Conservation (phyloP, 1,140 invertebrate genomes). For the Euura lappo region DNA sequence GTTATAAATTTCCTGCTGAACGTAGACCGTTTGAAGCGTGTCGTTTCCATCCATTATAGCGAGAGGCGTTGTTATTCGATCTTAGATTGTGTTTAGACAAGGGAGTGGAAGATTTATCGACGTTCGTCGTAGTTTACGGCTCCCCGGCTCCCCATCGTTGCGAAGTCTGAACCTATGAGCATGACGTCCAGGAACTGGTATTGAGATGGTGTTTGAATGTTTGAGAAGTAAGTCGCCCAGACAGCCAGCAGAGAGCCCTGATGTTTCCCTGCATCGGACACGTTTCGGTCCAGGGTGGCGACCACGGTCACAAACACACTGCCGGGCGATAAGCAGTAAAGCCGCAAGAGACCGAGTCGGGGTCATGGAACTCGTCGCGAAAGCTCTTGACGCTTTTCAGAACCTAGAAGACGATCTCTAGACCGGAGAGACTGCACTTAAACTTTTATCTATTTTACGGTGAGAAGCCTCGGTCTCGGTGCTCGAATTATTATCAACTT, state of each 20-base stretch:
- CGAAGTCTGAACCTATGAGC: neutral
- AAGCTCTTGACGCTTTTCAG: neutral
- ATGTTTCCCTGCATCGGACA: neutral
- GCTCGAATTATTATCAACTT: neutral
- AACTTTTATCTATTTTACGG: conserved; percentile 5
- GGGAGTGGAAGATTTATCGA: conserved; percentile 44
- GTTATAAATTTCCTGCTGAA: too few species aligned
- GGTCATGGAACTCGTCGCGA: neutral
- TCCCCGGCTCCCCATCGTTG: neutral
- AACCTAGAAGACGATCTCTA: neutral
- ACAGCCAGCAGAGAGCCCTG: neutral
- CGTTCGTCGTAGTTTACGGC: conserved; percentile 14
- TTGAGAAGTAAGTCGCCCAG: neutral
- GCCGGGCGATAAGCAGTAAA: neutral
- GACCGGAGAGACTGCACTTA: neutral
- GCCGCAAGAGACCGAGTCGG: neutral
- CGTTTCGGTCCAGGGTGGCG: neutral
- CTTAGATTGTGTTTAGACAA: conserved; percentile 45
- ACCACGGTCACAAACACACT: neutral
- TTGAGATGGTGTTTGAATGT: neutral
- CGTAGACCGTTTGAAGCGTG: conserved; percentile 17
- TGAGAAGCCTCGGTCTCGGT: neutral
- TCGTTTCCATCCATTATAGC: conserved; percentile 27
- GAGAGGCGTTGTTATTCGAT: conserved; percentile 28
- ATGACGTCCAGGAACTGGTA: neutral